phyloP scores from a whole-genome alignment of 2,113 vertebrate species.

The Notothenia coriiceps region DNA sequence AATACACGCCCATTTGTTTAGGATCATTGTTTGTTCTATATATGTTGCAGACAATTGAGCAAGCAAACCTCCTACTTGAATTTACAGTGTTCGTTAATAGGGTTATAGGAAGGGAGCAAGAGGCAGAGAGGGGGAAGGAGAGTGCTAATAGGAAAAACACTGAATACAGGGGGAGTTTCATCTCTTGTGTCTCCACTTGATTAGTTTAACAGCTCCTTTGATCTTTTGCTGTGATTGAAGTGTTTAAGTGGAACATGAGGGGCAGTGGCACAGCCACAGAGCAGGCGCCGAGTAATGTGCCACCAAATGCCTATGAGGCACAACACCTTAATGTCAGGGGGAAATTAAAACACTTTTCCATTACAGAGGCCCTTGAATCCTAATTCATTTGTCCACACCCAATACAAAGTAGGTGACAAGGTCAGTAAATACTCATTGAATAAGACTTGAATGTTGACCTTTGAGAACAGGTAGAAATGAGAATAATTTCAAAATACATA shows the following conservation, averaged over 20 bases:
- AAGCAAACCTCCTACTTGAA: conserved; percentile 57
- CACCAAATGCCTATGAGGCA: conserved; percentile 95
- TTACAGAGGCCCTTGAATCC: conserved; percentile 91
- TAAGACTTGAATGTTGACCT: conserved; percentile 83
- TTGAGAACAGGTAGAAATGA: conserved; percentile 77
- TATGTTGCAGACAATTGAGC: conserved; percentile 79
- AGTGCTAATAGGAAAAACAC: conserved; percentile 72
- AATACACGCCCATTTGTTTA: conserved; percentile 70
- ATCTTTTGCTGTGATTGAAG: conserved; percentile 98
- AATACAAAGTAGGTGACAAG: conserved; percentile 87
- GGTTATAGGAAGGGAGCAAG: conserved; percentile 59
- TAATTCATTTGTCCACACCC: conserved; percentile 91
- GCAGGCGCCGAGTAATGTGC: conserved; percentile 87
- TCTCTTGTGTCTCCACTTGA: conserved; percentile 89
- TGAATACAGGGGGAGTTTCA: conserved; percentile 78
- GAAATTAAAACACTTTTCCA: conserved; percentile 96
- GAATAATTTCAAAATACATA: conserved; percentile 64
- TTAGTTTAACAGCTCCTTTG: conserved; percentile 96
- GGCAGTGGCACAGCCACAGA: conserved; percentile 89
- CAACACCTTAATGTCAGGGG: conserved; percentile 97
- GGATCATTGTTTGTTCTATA: conserved; percentile 73
- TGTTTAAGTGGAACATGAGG: conserved; percentile 95
- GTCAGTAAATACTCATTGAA: conserved; percentile 85
- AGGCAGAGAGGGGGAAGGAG: conserved; percentile 34
- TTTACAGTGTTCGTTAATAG: conserved; percentile 72